Evolutionary conservation across 2,888 invertebrate genomes (phyloP), one percentile per base, ranked within the genome.

Genomic region (Cryptus viduatorius): DNA sequence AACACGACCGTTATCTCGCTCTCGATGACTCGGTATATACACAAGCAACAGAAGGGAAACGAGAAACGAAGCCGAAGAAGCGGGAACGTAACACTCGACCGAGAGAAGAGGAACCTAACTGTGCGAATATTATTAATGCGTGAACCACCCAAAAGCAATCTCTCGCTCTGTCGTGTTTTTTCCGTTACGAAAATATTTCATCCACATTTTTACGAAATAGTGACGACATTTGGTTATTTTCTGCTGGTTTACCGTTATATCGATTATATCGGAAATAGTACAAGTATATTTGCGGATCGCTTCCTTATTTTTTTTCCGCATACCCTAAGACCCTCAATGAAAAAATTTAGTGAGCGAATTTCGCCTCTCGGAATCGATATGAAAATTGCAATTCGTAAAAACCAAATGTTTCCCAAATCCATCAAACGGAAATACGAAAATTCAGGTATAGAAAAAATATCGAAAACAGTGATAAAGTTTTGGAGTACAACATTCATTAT

Each of bases 1-100:
- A 37, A 42, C 44, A 46, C 68, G 75, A 82, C 83, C 83, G 83
- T 83, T 83, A 83, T 83, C 83, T 83, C 72, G 71, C 61, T 61
- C 61, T 61, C 61, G 68, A 59, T 75, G 37, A 16, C 75, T 46
- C 10, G 16, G 61, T 42, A 53, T 31, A 65, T 37, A 77, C 67
- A 77, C 19, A 14, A 31, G 50, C 37, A 14, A 31, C 56, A 44
- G 44, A 48, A 67, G 77, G 48, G 59, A 73, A 82, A 79, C 78
- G 78, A 73, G 68, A 71, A 53, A 68, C 37, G 61, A 37, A 8
- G 64, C 48, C 48, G 65, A 65, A 65, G 50, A 44, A 75, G 50
- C 29, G 59, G 31, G 42, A 73, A 67, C 61, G 73, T 50, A 83
- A 75, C 79, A 53, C 78, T 48, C 65, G 72, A 65, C 4, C 4